Evolutionary conservation across 2,113 vertebrate species (phyloP), one percentile per base, ranked within the genome.

Genomic region (Struthio camelus): DNA sequence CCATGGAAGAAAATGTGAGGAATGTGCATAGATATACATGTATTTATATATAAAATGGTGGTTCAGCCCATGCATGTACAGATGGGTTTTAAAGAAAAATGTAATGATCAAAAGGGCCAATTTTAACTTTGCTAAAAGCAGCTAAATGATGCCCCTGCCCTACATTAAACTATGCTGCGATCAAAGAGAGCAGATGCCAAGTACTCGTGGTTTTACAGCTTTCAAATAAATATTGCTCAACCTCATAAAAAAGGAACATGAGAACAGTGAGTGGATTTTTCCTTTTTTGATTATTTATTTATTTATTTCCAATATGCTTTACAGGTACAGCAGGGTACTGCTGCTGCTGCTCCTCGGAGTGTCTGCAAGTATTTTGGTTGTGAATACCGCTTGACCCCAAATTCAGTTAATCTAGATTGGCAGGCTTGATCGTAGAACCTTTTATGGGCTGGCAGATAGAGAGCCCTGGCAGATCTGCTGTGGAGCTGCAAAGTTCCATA

Each of bases 361-460:
- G 54, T 65, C 72, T 95, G 62, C 34, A 72, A 59, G 56, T 9
- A n/a, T 36, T 85, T 75, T 34, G 67, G 61, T 36, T 80, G 67
- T 76, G 71, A 82, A 79, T 59, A 58, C 58, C 1, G 3, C 67
- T 85, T 56, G 19, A 85, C 80, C 62, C 85, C 80, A 76, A 93
- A 89, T 32, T 24, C 67, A 66, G 71, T 82, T 88, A 76, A 91
- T 92, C 87, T 62, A 61, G 46, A 38, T 62, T 93, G 94, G 96
- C 88, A 64, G 1, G 1, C 44, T 62, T 1, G 2, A 71, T 75
- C 4, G 5, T 58, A 83, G 54, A 78, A 76, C 3, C 1, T 62
- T 84, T 80, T 80, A 86, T 71, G 88, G 50, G 59, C 81, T 91
- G 90, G 72, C 95, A 92, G 86, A 92, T n/a, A 90, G 48, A 80